These are phyloP conservation scores for Plutella xylostella DNA, from an alignment of 2,888 invertebrate species.

Conservation along the genomic window DNA sequence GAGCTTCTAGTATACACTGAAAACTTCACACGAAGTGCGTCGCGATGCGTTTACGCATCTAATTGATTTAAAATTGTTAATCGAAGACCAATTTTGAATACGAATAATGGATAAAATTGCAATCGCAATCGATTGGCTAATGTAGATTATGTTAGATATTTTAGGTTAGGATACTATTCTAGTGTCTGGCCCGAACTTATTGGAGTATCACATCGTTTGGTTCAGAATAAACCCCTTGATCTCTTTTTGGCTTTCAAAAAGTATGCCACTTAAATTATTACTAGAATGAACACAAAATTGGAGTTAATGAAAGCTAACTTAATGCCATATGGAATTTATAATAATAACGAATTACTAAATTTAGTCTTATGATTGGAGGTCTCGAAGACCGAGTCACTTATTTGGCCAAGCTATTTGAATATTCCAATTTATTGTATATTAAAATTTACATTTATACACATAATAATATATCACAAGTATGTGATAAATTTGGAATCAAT, in stretches of 20 bases:
- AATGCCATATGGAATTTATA: slow-evolving; percentile 70
- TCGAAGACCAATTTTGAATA: slow-evolving; percentile 63
- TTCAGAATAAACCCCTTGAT: slow-evolving; percentile 68
- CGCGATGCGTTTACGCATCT: neutral
- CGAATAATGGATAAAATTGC: slow-evolving; percentile 43
- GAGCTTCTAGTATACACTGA: too few species aligned
- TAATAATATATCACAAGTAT: slow-evolving; percentile 41
- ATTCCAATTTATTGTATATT: slow-evolving; percentile 69
- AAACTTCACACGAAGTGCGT: neutral
- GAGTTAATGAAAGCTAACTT: slow-evolving; percentile 70
- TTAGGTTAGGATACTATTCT: slow-evolving; percentile 69
- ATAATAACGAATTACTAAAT: slow-evolving; percentile 71
- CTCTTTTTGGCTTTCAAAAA: slow-evolving; percentile 69
- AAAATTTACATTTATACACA: slow-evolving; percentile 24
- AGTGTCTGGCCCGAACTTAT: slow-evolving; percentile 70
- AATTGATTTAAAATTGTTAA: neutral
- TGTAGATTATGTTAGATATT: slow-evolving; percentile 61
- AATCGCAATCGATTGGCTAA: slow-evolving; percentile 62
- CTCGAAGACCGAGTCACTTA: slow-evolving; percentile 66
- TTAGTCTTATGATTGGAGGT: slow-evolving; percentile 60
- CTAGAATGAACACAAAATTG: slow-evolving; percentile 53
- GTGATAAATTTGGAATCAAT: slow-evolving; percentile 57
- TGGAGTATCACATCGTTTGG: slow-evolving; percentile 70
- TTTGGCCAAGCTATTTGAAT: slow-evolving; percentile 67
- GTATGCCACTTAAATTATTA: slow-evolving; percentile 62